phyloP scores from a whole-genome alignment of 1,140 invertebrate genomes.

The Zaprionus gabonicus region DNA sequence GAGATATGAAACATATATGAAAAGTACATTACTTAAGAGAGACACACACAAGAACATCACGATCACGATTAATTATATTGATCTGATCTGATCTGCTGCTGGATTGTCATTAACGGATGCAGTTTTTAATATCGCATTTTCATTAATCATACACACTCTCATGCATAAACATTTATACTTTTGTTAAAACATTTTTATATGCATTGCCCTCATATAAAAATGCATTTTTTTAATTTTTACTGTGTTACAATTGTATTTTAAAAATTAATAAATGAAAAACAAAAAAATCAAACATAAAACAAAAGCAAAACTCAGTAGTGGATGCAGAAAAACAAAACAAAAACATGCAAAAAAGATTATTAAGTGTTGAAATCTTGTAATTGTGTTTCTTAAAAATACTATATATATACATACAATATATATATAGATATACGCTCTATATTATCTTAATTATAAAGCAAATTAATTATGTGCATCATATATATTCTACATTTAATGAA shows the following conservation, averaged over 20 bases:
- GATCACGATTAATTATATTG: background rate
- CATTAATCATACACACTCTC: constrained; percentile 25
- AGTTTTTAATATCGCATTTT: constrained; percentile 31
- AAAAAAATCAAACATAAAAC: constrained; percentile 38
- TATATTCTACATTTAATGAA: constrained; percentile 54
- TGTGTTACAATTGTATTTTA: constrained; percentile 73
- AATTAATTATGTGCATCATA: constrained; percentile 54
- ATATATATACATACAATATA: constrained; percentile 14
- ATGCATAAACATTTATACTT: constrained; percentile 30
- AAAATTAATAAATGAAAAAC: constrained; percentile 55
- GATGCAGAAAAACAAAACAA: constrained; percentile 24
- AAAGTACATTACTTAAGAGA: constrained; percentile 7
- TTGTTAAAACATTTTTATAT: constrained; percentile 58
- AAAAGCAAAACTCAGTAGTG: constrained; percentile 56
- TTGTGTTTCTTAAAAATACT: constrained; percentile 43
- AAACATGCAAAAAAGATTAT: constrained; percentile 30
- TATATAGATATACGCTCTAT: constrained; percentile 37
- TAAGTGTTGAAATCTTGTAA: constrained; percentile 47
- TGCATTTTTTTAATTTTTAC: constrained; percentile 71
- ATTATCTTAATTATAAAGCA: constrained; percentile 51
- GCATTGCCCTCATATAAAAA: constrained; percentile 46
- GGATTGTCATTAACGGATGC: constrained; percentile 17
- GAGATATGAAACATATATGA: constrained; percentile 18
- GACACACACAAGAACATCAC: constrained; percentile 18
- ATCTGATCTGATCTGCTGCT: background rate